phyloP scores from a whole-genome alignment of 2,113 vertebrate species.

The Cinclus mexicanus region DNA sequence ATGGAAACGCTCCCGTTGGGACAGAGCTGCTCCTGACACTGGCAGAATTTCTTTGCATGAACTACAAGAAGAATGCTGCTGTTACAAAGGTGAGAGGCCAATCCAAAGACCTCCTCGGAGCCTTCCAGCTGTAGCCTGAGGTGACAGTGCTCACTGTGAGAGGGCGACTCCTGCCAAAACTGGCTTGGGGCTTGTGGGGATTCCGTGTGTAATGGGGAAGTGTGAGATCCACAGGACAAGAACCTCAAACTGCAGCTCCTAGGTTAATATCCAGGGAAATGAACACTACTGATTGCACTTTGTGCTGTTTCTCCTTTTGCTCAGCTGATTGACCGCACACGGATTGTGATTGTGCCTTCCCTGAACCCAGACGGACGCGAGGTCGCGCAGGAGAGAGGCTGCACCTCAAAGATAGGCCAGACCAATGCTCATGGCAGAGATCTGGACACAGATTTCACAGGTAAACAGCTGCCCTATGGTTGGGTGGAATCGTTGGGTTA shows the following conservation, averaged over 20 bases:
- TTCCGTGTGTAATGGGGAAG: accelerated
- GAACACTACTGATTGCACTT: not conserved
- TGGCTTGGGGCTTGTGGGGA: not conserved
- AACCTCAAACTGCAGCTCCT: not conserved
- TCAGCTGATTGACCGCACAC: conserved; percentile 91
- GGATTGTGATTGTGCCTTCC: conserved; percentile 92
- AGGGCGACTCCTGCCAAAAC: not conserved
- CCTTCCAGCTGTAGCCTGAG: not conserved
- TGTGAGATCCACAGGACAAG: not conserved
- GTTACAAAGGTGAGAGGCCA: conserved; percentile 84
- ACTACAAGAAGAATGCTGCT: conserved; percentile 90
- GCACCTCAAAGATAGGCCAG: conserved; percentile 81
- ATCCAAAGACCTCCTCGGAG: not conserved
- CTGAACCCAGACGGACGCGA: conserved; percentile 95
- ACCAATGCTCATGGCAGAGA: conserved; percentile 85
- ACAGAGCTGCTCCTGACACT: conserved; percentile 93
- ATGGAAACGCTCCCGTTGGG: conserved; percentile 93
- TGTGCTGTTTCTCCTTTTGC: not conserved
- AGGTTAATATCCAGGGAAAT: not conserved
- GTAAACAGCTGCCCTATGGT: conserved; percentile 61
- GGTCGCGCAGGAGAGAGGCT: conserved; percentile 86
- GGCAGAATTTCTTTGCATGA: conserved; percentile 91
- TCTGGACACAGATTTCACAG: conserved; percentile 91
- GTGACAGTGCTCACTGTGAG: not conserved
- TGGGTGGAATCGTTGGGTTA: not conserved